Evolutionary conservation across 2,797 vertebrate species (phyloP), one percentile per base, ranked within the genome.

Genomic region (Anguilla obscura): DNA sequence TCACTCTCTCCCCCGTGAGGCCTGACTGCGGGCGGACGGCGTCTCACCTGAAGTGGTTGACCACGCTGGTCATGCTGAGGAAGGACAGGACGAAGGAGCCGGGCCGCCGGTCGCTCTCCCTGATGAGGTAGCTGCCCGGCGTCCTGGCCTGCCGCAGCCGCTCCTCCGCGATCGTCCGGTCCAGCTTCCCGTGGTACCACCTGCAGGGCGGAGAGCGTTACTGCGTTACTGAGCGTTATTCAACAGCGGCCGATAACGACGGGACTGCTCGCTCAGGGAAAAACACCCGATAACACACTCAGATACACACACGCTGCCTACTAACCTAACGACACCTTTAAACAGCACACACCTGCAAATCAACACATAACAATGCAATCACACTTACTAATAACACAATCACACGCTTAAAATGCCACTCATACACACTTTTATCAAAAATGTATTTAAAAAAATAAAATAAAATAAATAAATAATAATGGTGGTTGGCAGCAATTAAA

Each of bases 101-200:
- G 60, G 99, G 99, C 93, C 98, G 97, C 89, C 99, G 96, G 96
- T 99, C 99, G 92, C 99, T 99, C 95, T 99, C 99, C 95, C 99
- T 97, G 96, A 99, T 99, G 94, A 99, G 98, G 94, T 99, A 99
- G 96, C 98, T 99, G 94, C 99, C 99, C 86, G 98, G 97, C 90
- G 94, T 97, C 85, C 95, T 97, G 1, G 99, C 98, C 95, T 99
- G 98, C 79, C 97, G 95, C 92, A 99, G 97, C 88, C 99, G 96
- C 93, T 99, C 99, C 95, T 99, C 98, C 79, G 98, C 99, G 91
- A 99, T 99, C 85, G 97, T 97, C 96, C 99, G 96, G 94, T 99
- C 99, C 94, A 99, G 97, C 94, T 99, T 99, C 93, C 99, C 99
- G 97, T 99, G 99, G 97, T 99, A 99, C 99, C 99, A 99, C 96